Conservation (phyloP, 2,888 invertebrate genomes). For the Gastrophysa polygoni region DNA sequence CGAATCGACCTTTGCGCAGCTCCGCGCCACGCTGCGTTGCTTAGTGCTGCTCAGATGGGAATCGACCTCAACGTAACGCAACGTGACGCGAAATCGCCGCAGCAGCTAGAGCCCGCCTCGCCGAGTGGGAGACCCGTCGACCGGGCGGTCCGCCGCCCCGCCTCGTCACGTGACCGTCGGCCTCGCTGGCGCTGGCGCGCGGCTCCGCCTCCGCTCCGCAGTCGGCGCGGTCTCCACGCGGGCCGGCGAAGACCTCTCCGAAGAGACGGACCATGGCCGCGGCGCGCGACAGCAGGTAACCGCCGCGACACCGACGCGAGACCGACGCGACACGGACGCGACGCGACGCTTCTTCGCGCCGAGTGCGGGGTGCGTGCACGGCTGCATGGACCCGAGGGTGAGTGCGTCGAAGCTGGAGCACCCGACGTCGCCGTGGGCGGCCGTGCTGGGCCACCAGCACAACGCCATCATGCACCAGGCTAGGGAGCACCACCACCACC, state of each 20-base stretch:
- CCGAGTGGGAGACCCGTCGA: neutral
- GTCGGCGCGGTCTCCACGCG: neutral
- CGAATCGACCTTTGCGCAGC: no score
- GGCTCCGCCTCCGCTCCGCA: conserved; percentile 12
- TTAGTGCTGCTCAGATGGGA: no score
- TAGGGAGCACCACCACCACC: conserved; percentile 58
- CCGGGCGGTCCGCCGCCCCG: conserved; percentile 44
- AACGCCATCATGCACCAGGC: conserved; percentile 57
- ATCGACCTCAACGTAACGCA: no score
- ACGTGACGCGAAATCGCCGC: neutral
- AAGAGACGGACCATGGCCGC: conserved; percentile 3
- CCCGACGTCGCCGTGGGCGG: conserved; percentile 80
- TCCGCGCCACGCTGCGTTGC: no score
- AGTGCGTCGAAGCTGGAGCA: conserved; percentile 69
- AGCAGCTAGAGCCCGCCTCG: neutral
- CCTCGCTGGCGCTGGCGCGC: no score
- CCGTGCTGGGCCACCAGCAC: conserved; percentile 71
- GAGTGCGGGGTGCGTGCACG: conserved; percentile 41
- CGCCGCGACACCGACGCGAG: conserved; percentile 70
- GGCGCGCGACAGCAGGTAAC: conserved; percentile 53
- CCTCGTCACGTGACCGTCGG: conserved; percentile 58
- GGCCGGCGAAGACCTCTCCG: conserved; percentile 17
- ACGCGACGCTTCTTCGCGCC: conserved; percentile 24
- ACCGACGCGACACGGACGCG: conserved; percentile 33
- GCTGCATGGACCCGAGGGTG: conserved; percentile 55